A percentile compares a stretch with the other conserved stretches of the same genome.
These are phyloP conservation scores for Apteryx mantelli DNA, from an alignment of 2,113 vertebrate genomes.

Conservation along the genomic window DNA sequence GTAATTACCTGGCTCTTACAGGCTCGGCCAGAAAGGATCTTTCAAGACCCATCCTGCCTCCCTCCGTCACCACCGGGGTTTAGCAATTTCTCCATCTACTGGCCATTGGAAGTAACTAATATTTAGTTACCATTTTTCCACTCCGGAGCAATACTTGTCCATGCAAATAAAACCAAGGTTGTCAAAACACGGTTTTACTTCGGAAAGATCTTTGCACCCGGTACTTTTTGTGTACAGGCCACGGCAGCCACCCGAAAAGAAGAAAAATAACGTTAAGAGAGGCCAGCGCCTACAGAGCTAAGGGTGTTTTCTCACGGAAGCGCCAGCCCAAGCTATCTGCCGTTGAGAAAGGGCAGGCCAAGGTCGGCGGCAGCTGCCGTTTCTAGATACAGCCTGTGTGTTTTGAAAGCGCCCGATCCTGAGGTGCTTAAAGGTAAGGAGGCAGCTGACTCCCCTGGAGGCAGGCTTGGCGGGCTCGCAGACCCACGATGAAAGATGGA, in stretches of 20 bases:
- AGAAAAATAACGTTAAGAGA: fast-evolving
- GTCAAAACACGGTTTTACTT: not conserved
- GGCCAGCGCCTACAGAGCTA: not conserved
- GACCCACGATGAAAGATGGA: not conserved
- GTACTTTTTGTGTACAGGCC: not conserved
- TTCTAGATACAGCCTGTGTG: fast-evolving
- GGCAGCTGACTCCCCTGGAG: not conserved
- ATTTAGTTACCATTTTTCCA: not conserved
- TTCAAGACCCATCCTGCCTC: fast-evolving
- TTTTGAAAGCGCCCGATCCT: fast-evolving
- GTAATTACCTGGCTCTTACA: too few relatives aligned
- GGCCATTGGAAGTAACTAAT: fast-evolving
- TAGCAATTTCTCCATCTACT: fast-evolving
- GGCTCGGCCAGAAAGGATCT: not conserved
- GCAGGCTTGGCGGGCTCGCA: not conserved
- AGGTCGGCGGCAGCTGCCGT: fast-evolving
- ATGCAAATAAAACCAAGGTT: not conserved
- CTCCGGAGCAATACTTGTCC: too few relatives aligned
- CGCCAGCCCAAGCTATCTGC: not conserved
- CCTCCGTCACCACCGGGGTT: fast-evolving
- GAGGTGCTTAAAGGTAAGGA: not conserved
- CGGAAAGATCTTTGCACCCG: not conserved
- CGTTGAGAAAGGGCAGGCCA: not conserved
- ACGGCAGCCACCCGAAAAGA: not conserved
- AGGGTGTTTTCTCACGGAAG: not conserved